Conservation (phyloP, 2,888 invertebrate species). For the Cryptus viduatorius region DNA sequence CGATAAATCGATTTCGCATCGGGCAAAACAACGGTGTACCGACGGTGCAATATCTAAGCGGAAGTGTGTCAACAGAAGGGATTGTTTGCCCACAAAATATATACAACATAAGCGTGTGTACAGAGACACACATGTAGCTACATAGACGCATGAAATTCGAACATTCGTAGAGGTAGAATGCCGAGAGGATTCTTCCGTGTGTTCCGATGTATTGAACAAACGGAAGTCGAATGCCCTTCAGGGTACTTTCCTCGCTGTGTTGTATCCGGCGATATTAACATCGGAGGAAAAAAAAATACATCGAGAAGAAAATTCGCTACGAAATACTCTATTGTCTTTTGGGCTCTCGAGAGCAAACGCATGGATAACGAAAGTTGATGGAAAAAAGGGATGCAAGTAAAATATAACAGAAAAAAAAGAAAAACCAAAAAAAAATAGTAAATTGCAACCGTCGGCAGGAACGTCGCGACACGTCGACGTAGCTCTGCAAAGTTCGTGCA, state of each 20-base stretch:
- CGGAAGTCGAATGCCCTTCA: constrained; percentile 7
- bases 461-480: constrained; percentile 28
- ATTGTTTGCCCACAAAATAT: not conserved
- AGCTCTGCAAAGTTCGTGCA: constrained; percentile 26
- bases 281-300: constrained; percentile 24
- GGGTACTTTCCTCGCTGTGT: not conserved
- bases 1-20: not conserved
- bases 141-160: not conserved
- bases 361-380: constrained; percentile 35
- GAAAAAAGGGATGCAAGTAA: constrained; percentile 37
- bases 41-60: constrained; percentile 1
- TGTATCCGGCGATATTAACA: constrained; percentile 3
- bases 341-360: constrained; percentile 38
- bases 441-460: constrained; percentile 7
- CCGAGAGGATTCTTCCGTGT: not conserved
- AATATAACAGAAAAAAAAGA: not conserved
- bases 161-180: not conserved
- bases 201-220: constrained; percentile 4
- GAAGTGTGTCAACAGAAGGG: constrained; percentile 3
- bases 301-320: not conserved
- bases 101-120: not conserved
- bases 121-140: not conserved
- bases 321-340: not conserved
- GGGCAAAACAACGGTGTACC: not conserved
- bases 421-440: constrained; percentile 13